Conservation (phyloP, 1,140 invertebrate species). For the Brachionus rotundiformis region DNA sequence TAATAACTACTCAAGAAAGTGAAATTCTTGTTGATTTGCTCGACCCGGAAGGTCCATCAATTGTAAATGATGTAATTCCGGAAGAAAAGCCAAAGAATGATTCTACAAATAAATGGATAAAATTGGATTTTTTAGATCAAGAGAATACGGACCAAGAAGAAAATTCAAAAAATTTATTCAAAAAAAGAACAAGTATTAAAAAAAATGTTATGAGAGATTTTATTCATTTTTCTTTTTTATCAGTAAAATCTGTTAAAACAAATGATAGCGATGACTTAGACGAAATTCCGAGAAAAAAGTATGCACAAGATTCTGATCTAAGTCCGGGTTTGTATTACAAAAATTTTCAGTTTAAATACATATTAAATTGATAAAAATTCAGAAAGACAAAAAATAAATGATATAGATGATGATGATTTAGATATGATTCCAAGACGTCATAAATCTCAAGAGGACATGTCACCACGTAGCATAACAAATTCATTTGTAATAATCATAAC, state of each 20-base stretch:
- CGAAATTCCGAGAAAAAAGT: not conserved
- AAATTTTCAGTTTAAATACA: not conserved
- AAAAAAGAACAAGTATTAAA: conserved; percentile 27
- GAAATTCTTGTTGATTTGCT: conserved; percentile 39
- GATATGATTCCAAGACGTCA: conserved; percentile 1
- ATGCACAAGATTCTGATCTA: not conserved
- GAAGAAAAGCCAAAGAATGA: conserved; percentile 1
- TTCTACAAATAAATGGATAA: conserved; percentile 29
- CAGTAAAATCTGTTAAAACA: conserved; percentile 5
- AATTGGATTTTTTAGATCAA: conserved; percentile 12
- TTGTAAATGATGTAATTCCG: conserved; percentile 31
- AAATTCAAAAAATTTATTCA: conserved; percentile 24
- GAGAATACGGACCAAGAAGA: not conserved
- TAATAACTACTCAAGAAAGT: conserved; percentile 24
- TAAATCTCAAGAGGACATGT: not conserved
- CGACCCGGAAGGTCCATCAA: conserved; percentile 29
- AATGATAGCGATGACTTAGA: not conserved
- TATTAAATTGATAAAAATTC: not conserved
- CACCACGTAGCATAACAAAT: not conserved
- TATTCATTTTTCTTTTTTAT: not conserved
- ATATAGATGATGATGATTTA: not conserved
- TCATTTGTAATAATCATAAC: not conserved
- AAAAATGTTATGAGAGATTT: too few species aligned
- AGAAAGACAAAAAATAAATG: not conserved
- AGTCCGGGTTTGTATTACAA: not conserved